phyloP scores from a whole-genome alignment of 2,888 invertebrate genomes.

The Hololepta plana region DNA sequence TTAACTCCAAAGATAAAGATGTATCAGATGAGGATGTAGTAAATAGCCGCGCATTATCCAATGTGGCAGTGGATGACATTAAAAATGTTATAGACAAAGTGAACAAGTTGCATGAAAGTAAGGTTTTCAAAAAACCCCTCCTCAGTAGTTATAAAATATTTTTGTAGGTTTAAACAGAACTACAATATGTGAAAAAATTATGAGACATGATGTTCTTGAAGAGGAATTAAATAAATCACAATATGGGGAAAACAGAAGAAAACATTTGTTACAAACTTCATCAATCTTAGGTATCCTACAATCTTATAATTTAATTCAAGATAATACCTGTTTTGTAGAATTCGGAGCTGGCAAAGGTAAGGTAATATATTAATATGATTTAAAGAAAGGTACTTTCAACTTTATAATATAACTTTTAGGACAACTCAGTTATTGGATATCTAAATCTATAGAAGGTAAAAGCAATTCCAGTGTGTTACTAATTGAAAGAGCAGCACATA shows the following conservation, averaged over 20 bases:
- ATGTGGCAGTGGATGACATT: slow-evolving; percentile 23
- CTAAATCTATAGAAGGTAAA: slow-evolving; percentile 35
- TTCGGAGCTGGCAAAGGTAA: slow-evolving; percentile 81
- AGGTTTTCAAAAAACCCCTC: neutral
- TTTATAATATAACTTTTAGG: slow-evolving; percentile 29
- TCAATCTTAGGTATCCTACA: slow-evolving; percentile 55
- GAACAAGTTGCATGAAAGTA: slow-evolving; percentile 24
- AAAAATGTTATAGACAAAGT: slow-evolving; percentile 27
- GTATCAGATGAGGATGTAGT: slow-evolving; percentile 9
- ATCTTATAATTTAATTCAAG: slow-evolving; percentile 35
- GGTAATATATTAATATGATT: slow-evolving; percentile 3
- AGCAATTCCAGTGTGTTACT: slow-evolving; percentile 38
- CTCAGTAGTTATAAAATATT: slow-evolving; percentile 1
- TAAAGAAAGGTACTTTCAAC: slow-evolving; percentile 1
- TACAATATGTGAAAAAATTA: slow-evolving; percentile 24
- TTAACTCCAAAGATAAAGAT: slow-evolving; percentile 27
- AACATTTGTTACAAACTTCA: slow-evolving; percentile 65
- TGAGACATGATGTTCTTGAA: slow-evolving; percentile 28
- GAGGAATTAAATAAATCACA: slow-evolving; percentile 31
- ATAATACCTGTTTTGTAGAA: slow-evolving; percentile 60
- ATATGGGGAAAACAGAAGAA: slow-evolving; percentile 42
- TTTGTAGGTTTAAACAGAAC: slow-evolving; percentile 17
- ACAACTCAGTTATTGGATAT: slow-evolving; percentile 61
- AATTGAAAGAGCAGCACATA: slow-evolving; percentile 61
- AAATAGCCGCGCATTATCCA: slow-evolving; percentile 21